These are phyloP conservation scores for Chymomyza costata DNA, from an alignment of 1,140 invertebrate species.

Conservation along the genomic window DNA sequence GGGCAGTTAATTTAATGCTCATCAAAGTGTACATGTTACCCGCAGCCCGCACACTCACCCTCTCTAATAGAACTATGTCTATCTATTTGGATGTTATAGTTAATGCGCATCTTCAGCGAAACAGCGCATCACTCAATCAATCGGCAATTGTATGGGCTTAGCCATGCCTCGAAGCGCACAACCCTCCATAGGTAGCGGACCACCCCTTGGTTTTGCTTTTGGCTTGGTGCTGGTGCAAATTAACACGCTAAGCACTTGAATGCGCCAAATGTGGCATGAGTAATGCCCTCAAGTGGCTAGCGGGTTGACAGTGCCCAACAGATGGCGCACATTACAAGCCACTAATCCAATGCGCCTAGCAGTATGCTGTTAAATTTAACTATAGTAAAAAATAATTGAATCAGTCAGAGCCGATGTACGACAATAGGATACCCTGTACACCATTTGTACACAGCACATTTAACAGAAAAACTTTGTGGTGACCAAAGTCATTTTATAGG, in stretches of 20 bases:
- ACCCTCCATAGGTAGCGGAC: slow-evolving; percentile 28
- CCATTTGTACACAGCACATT: too few relatives aligned
- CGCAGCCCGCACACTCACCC: slow-evolving; percentile 24
- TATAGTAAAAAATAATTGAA: too few relatives aligned
- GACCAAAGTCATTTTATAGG: too few relatives aligned
- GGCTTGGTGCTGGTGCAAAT: slow-evolving; percentile 50
- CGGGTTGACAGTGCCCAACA: too few relatives aligned
- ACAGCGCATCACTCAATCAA: slow-evolving; percentile 68
- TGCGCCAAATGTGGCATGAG: slow-evolving; percentile 69
- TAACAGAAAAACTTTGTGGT: too few relatives aligned
- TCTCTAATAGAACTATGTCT: slow-evolving; percentile 22
- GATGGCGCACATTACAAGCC: slow-evolving; percentile 65
- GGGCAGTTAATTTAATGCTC: slow-evolving; percentile 71
- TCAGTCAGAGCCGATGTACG: too few relatives aligned
- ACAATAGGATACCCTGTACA: too few relatives aligned
- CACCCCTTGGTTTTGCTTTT: slow-evolving; percentile 24
- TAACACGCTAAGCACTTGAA: slow-evolving; percentile 71
- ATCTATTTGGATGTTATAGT: slow-evolving; percentile 5
- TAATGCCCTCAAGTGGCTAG: slow-evolving; percentile 70
- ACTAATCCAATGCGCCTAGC: slow-evolving; percentile 43
- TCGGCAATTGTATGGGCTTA: slow-evolving; percentile 70
- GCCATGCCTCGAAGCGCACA: slow-evolving; percentile 15
- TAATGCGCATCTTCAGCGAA: slow-evolving; percentile 36
- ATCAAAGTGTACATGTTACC: slow-evolving; percentile 26
- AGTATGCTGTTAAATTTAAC: too few relatives aligned